A percentile compares a stretch with the other conserved stretches of the same genome.
phyloP scores from a whole-genome alignment of 2,888 invertebrate species.

The Campopleginae sp. region DNA sequence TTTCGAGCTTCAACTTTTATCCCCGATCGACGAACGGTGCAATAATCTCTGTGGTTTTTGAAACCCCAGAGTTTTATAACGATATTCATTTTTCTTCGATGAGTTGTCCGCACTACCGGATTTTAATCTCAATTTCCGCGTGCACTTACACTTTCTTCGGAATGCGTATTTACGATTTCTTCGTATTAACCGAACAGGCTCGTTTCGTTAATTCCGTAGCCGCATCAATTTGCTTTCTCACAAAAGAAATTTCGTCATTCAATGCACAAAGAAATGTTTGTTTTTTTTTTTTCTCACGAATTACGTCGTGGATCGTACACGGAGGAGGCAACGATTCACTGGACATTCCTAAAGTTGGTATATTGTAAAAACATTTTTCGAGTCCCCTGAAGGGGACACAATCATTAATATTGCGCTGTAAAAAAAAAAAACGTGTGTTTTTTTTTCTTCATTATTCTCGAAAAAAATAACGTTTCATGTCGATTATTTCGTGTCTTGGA shows the following conservation, averaged over 20 bases:
- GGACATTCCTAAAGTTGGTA: neutral
- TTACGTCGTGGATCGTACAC: neutral
- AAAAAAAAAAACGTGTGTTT: neutral
- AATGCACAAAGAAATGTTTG: neutral
- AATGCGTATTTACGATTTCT: constrained; percentile 19
- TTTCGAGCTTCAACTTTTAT: neutral
- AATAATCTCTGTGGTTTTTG: constrained; percentile 5
- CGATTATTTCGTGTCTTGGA: neutral
- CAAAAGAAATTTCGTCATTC: neutral
- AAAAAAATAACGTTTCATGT: constrained; percentile 2
- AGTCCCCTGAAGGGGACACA: neutral
- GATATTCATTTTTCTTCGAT: neutral
- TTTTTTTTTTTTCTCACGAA: neutral
- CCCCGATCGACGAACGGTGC: neutral
- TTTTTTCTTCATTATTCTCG: neutral
- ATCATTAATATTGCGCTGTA: neutral
- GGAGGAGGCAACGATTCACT: neutral
- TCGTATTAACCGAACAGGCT: constrained; percentile 11
- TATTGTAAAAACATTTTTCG: neutral
- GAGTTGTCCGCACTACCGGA: neutral
- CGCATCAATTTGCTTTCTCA: constrained; percentile 15
- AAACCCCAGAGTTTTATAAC: neutral
- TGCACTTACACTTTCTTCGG: constrained; percentile 29
- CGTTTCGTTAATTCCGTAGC: neutral
- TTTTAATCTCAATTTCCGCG: constrained; percentile 15